These are phyloP conservation scores for Saccopteryx leptura DNA, from an alignment of 2,113 vertebrate genomes.

Conservation along the genomic window DNA sequence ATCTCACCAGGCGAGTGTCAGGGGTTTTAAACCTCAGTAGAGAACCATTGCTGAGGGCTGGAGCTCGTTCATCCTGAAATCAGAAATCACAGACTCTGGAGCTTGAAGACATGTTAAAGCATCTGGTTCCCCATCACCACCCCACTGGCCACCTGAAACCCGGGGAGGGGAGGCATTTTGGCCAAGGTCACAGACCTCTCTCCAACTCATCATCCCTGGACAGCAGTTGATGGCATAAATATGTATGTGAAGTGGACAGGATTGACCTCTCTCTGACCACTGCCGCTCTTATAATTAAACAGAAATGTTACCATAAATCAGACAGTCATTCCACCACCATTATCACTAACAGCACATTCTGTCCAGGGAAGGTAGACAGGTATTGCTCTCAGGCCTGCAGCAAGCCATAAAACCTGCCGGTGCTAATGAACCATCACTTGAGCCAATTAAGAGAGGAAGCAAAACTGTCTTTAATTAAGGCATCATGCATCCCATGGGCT, in stretches of 20 bases:
- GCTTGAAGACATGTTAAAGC: neutral
- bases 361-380: slow-evolving; percentile 73
- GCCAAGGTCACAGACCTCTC: slow-evolving; percentile 54
- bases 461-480: slow-evolving; percentile 79
- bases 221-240: slow-evolving; percentile 54
- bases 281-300: slow-evolving; percentile 18
- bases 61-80: slow-evolving; percentile 16
- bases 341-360: slow-evolving; percentile 76
- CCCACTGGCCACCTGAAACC: neutral
- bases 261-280: slow-evolving; percentile 40
- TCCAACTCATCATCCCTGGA: neutral
- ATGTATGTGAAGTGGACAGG: neutral
- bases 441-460: slow-evolving; percentile 84
- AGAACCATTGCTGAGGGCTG: neutral
- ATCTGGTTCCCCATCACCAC: neutral
- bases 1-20: neutral
- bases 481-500: slow-evolving; percentile 73
- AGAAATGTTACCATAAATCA: slow-evolving; percentile 80
- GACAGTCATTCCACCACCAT: slow-evolving; percentile 72
- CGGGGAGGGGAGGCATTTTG: neutral
- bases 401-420: slow-evolving; percentile 72
- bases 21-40: neutral
- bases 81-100: neutral
- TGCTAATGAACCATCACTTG: slow-evolving; percentile 72
- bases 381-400: slow-evolving; percentile 51